These are phyloP conservation scores for Polymixis lichenea DNA, from an alignment of 2,888 invertebrate species.

Conservation along the genomic window DNA sequence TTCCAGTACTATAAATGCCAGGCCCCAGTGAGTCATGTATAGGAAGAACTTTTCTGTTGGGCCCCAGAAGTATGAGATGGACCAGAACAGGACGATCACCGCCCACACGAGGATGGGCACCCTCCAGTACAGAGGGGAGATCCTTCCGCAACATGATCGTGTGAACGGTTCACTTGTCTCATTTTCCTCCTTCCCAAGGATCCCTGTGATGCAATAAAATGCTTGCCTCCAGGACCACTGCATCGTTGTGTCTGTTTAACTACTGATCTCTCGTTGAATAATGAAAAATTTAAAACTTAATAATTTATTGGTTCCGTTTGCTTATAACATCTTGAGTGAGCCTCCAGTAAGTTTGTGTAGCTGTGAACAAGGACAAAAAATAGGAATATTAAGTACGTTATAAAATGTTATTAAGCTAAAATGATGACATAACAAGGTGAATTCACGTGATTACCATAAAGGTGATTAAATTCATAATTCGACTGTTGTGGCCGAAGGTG, in stretches of 20 bases:
- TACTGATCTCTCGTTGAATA: slow-evolving; percentile 32
- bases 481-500: slow-evolving; percentile 1
- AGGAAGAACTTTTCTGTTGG: slow-evolving; percentile 86
- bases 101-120: slow-evolving; percentile 85
- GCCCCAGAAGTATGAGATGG: slow-evolving; percentile 83
- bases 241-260: slow-evolving; percentile 68
- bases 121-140: slow-evolving; percentile 84
- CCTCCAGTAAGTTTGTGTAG: slow-evolving; percentile 48
- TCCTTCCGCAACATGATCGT: slow-evolving; percentile 75
- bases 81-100: slow-evolving; percentile 75
- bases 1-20: slow-evolving; percentile 82
- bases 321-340: slow-evolving; percentile 60
- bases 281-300: background rate
- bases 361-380: slow-evolving; percentile 63
- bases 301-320: slow-evolving; percentile 7
- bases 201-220: slow-evolving; percentile 78
- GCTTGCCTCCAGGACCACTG: slow-evolving; percentile 76
- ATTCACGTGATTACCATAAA: slow-evolving; percentile 38
- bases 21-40: slow-evolving; percentile 91
- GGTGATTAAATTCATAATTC: slow-evolving; percentile 32
- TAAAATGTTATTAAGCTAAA: slow-evolving; percentile 30
- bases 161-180: slow-evolving; percentile 78
- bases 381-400: slow-evolving; percentile 36
- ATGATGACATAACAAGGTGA: slow-evolving; percentile 25
- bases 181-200: slow-evolving; percentile 74